Conservation (phyloP, 2,113 vertebrate genomes). For the Fregata magnificens region DNA sequence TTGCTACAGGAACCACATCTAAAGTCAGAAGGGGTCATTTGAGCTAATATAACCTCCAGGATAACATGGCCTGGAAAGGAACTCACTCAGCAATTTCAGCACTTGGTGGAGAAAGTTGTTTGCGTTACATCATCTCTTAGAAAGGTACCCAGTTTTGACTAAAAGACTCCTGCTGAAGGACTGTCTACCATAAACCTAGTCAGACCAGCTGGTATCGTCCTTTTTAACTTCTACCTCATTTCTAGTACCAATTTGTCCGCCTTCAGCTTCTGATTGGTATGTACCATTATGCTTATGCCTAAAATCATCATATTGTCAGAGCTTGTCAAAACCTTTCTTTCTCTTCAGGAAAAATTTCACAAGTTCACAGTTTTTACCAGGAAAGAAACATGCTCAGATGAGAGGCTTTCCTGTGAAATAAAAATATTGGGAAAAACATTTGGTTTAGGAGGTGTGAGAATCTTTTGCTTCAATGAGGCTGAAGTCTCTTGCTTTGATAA, state of each 20-base stretch:
- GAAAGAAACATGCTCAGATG: neutral
- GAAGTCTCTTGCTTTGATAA: neutral
- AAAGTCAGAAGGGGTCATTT: neutral
- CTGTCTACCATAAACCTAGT: constrained; percentile 2
- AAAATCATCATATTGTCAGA: constrained; percentile 44
- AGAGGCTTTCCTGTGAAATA: neutral
- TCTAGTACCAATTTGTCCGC: neutral
- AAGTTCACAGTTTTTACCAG: neutral
- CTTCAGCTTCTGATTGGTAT: neutral
- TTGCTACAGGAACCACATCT: neutral
- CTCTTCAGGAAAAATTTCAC: neutral
- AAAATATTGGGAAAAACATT: neutral
- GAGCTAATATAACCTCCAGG: constrained; percentile 12
- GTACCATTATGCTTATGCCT: constrained; percentile 30
- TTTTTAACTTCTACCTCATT: neutral
- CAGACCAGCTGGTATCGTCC: neutral
- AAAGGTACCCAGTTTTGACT: neutral
- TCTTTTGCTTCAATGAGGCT: neutral
- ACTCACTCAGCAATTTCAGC: constrained; percentile 2
- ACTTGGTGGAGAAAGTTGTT: neutral
- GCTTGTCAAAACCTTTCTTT: constrained; percentile 39
- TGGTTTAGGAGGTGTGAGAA: neutral
- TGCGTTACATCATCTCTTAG: neutral
- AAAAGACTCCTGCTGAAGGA: neutral
- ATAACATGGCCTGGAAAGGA: neutral